Base-by-base conservation (phyloP, 2,797 vertebrate species). In the Melanotaenia parkinsoni region DNA sequence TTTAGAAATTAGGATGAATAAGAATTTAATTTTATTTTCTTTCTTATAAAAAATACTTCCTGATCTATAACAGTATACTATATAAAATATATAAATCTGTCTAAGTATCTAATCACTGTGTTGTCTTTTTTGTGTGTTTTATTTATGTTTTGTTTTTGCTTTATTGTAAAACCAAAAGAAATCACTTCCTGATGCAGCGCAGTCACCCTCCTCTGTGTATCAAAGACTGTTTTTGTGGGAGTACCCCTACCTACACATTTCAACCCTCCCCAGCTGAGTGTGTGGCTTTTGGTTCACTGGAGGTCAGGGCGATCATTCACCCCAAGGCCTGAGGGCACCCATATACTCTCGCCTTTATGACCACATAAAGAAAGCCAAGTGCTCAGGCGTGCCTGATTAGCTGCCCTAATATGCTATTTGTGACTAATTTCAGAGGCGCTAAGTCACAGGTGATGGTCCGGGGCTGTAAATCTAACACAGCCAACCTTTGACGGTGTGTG, bases 331-430 rank as follows among this genome's bases (percentile, higher is more conserved):
- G 81, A 79, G 96, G 97, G 95, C 87, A 86, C 91, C 94, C 95
- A 92, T 95, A 92, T 88, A 95, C 95, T 95, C 92, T 93, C 91
- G 87, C 95, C 95, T 97, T 98, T 97, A 98, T 96, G 96, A 92
- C 92, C 93, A 94, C 95, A 96, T 97, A 96, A 97, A 97, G 96
- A 96, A 96, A 94, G 93, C 86, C 93, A 94, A 96, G 95, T 95
- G 94, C 95, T 96, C 95, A 96, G 95, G 95, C 95, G 93, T 96
- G 96, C 96, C 96, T 97, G 96, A 98, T 98, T 96, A 98, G 96
- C 94, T 95, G 90, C 93, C 85, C 96, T 98, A 97, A 98, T 98
- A 96, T 96, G 96, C 97, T 97, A 97, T 97, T 98, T 98, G 96
- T 97, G 96, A 96, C 96, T 97, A 98, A 97, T 98, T 98, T 96